Evolutionary conservation across 2,113 vertebrate genomes (phyloP).

Genomic region (Crotalus viridis): DNA sequence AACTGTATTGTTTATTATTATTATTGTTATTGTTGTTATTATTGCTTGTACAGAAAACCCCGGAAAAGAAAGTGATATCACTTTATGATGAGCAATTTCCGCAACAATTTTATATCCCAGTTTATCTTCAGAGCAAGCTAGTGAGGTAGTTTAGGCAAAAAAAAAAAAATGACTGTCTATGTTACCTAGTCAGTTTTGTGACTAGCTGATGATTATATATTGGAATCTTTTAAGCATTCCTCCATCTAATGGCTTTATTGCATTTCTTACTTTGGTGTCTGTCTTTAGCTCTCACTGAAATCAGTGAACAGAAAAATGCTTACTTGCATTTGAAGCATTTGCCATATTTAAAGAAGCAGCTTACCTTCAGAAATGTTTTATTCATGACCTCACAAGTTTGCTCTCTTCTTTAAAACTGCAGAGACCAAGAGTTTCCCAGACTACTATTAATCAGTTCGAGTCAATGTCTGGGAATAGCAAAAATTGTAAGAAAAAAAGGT

Average conservation of each 20-base stretch:
- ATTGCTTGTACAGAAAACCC: not conserved
- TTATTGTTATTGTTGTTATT: not conserved
- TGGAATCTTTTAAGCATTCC: not conserved
- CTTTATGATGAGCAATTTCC: not conserved
- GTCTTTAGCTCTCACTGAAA: not conserved
- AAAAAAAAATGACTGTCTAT: not conserved
- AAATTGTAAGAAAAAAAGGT: conserved; percentile 58
- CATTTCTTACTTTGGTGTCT: not conserved
- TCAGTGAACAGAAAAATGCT: not conserved
- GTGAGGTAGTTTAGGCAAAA: not conserved
- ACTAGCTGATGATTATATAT: not conserved
- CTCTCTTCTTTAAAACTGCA: conserved; percentile 66
- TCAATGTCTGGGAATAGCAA: conserved; percentile 73
- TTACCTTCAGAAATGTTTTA: conserved; percentile 63
- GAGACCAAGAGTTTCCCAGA: conserved; percentile 68
- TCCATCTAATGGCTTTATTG: not conserved
- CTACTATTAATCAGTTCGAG: conserved; percentile 68
- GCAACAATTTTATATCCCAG: not conserved
- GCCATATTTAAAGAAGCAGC: conserved; percentile 21
- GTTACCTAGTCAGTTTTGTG: not conserved
- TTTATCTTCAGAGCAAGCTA: not conserved
- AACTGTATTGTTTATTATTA: not conserved
- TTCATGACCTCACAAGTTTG: conserved; percentile 66
- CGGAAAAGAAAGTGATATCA: not conserved
- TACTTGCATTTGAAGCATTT: not conserved